Evolutionary conservation across 2,888 invertebrate genomes (phyloP), one percentile per base, ranked within the genome.

Genomic region (Aphodius sticticus): DNA sequence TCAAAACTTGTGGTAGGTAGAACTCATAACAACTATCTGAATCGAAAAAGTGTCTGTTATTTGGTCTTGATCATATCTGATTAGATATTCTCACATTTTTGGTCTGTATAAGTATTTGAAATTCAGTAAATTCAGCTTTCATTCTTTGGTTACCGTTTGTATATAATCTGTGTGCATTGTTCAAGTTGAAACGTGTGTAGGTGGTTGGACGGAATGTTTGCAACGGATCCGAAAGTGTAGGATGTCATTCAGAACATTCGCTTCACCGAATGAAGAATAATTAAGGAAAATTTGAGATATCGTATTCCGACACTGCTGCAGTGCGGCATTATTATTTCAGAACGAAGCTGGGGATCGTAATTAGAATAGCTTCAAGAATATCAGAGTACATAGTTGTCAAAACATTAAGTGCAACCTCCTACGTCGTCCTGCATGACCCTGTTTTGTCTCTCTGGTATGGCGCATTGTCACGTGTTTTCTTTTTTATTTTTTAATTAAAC

Each of bases 251-350:
- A 26, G 80, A 80, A 79, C 80, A 81, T 81, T 80, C 80, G 78
- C 77, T 79, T 75, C 79, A 80, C 77, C 71, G 74, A 38, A 71
- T 71, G 53, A 71, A 78, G 78, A 79, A 79, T 81, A 79, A 81
- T 81, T 81, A 81, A 79, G 76, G 77, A 37, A 75, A 80, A 80
- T 79, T 80, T 77, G 74, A 69, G 80, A 80, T 81, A 79, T 81
- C 81, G 76, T 78, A 81, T 81, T 81, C 78, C 81, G 79, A 79
- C 76, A 78, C 53, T 53, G 77, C 80, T 81, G 81, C 81, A 81
- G 78, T 81, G 81, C 81, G 78, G 80, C 79, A 80, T 80, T 81
- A 81, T 81, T 81, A 81, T 81, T 81, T 81, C 80, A 80, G 77
- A 80, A 76, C 80, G 80, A 76, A 79, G 76, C 79, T 53, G 79